These are phyloP conservation scores for Melanostoma scalare DNA, from an alignment of 2,888 invertebrate species.

Conservation along the genomic window DNA sequence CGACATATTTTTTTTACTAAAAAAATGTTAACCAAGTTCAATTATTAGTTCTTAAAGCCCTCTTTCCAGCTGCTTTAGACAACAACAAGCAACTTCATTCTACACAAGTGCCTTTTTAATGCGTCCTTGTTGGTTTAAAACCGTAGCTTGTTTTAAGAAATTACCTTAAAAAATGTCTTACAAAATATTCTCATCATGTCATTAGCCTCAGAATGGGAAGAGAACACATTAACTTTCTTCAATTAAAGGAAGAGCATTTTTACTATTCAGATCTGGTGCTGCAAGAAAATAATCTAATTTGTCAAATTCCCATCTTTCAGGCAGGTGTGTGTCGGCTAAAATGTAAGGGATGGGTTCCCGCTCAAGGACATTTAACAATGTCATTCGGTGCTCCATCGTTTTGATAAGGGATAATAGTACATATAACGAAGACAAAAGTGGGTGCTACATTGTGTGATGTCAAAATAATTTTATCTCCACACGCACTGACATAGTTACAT, in stretches of 20 bases:
- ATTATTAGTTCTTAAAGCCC: too few species aligned
- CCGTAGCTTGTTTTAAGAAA: too few species aligned
- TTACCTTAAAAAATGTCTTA: too few species aligned
- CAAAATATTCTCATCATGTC: too few species aligned
- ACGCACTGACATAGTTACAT: conserved; percentile 37
- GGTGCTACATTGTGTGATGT: conserved; percentile 60
- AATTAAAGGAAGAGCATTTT: neutral
- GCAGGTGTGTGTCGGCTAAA: conserved; percentile 28
- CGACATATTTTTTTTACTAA: too few species aligned
- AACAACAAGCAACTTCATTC: too few species aligned
- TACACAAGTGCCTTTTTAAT: too few species aligned
- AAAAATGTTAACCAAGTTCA: too few species aligned
- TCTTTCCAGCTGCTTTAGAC: neutral
- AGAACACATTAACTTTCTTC: too few species aligned
- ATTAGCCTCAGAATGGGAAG: too few species aligned
- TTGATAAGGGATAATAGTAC: conserved; percentile 65
- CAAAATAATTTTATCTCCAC: conserved; percentile 65
- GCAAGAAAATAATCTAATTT: conserved; percentile 47
- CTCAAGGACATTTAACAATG: conserved; percentile 67
- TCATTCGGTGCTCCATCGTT: conserved; percentile 53
- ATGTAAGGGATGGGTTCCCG: conserved; percentile 3
- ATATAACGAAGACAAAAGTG: conserved; percentile 58
- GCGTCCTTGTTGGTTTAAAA: too few species aligned
- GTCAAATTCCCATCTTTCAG: conserved; percentile 44
- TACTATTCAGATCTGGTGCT: conserved; percentile 16